Evolutionary conservation across 2,888 invertebrate genomes (phyloP).

Genomic region (Cheilosia pagana): DNA sequence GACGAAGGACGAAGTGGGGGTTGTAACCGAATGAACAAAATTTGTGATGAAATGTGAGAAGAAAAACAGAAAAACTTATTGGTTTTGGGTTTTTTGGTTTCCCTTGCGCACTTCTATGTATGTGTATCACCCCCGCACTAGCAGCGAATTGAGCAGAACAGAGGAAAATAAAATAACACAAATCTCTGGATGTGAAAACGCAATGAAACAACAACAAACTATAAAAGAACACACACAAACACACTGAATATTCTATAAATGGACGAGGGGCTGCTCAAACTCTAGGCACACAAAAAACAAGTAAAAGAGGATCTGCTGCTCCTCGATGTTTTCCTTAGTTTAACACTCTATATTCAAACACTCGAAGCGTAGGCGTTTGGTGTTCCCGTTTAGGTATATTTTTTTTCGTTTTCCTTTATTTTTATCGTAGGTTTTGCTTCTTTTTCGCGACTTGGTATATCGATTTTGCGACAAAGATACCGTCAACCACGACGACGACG

Average conservation of each 20-base stretch:
- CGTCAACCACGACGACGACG: constrained; percentile 25
- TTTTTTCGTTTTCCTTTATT: constrained; percentile 16
- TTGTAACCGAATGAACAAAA: constrained; percentile 31
- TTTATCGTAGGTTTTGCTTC: constrained; percentile 23
- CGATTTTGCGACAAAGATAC: constrained; percentile 54
- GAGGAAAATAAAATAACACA: constrained; percentile 38
- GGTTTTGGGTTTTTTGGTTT: constrained; percentile 31
- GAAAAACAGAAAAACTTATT: constrained; percentile 14
- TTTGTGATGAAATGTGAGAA: constrained; percentile 26
- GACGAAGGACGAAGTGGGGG: constrained; percentile 6
- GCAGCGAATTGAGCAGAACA: constrained; percentile 16
- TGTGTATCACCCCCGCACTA: constrained; percentile 56
- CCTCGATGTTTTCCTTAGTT: constrained; percentile 48
- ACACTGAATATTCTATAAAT: constrained; percentile 32
- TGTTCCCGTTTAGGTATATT: constrained; percentile 34
- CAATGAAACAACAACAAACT: constrained; percentile 54
- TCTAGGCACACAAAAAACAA: constrained; percentile 35
- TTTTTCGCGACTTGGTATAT: constrained; percentile 67
- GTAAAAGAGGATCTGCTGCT: constrained; percentile 29
- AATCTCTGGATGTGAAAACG: constrained; percentile 56
- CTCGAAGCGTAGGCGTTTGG: constrained; percentile 27
- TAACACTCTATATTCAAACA: constrained; percentile 51
- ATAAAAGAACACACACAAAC: constrained; percentile 37
- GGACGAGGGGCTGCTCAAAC: constrained; percentile 38
- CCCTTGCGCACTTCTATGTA: constrained; percentile 25